Evolutionary conservation across 2,888 invertebrate genomes (phyloP).

Genomic region (Aporophyla nigra): DNA sequence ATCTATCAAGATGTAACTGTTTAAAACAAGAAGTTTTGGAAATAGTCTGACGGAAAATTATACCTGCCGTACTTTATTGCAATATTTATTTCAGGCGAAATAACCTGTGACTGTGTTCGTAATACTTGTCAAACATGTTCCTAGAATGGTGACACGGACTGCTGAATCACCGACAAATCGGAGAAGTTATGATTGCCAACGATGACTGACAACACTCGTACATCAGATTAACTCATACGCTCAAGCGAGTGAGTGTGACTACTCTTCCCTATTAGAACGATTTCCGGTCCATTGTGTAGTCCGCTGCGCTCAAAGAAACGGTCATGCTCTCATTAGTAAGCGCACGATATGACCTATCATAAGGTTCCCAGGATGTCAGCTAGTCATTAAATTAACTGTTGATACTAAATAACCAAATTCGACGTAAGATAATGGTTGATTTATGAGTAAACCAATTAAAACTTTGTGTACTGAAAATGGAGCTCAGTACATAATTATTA

Average conservation of each 20-base stretch:
- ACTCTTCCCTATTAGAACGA: conserved; percentile 45
- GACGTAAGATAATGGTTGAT: conserved; percentile 46
- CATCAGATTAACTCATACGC: conserved; percentile 40
- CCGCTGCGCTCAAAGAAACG: conserved; percentile 40
- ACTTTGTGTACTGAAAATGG: conserved; percentile 34
- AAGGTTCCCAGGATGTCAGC: conserved; percentile 55
- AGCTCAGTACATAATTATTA: conserved; percentile 30
- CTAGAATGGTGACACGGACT: conserved; percentile 40
- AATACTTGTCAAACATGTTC: conserved; percentile 29
- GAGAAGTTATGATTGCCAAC: conserved; percentile 39
- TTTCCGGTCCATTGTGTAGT: conserved; percentile 49
- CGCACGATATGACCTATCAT: conserved; percentile 59
- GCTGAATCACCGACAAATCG: conserved; percentile 44
- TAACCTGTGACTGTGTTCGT: conserved; percentile 1
- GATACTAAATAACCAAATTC: conserved; percentile 34
- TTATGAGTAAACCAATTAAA: conserved; percentile 46
- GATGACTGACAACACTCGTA: conserved; percentile 43
- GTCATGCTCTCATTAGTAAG: conserved; percentile 48
- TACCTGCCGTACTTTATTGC: background rate
- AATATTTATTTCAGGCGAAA: conserved; percentile 14
- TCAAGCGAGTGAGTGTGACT: conserved; percentile 18
- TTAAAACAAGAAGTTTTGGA: background rate
- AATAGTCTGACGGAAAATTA: background rate
- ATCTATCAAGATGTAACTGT: background rate
- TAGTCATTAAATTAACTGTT: conserved; percentile 47